Evolutionary conservation across 2,797 vertebrate species (phyloP).

Genomic region (Lithobates pipiens): DNA sequence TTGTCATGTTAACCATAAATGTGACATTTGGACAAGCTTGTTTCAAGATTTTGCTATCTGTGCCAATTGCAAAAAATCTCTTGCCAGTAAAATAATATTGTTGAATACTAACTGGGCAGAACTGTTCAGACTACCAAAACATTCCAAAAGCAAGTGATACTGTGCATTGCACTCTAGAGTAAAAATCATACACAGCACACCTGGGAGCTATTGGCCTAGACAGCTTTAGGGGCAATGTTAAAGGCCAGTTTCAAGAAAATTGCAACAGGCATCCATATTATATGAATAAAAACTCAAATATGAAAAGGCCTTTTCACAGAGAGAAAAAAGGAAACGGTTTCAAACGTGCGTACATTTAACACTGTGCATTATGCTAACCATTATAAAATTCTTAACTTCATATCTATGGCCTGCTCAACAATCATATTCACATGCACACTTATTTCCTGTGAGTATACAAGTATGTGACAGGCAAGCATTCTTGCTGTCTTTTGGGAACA

Average conservation of each 20-base stretch:
- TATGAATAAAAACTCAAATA: background rate
- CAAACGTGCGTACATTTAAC: background rate
- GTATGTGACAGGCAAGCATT: no score
- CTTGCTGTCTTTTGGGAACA: no score
- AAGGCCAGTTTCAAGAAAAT: conserved; percentile 9
- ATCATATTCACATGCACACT: no score
- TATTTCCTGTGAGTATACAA: no score
- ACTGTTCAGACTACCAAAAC: background rate
- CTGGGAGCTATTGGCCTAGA: conserved; percentile 1
- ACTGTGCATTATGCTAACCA: background rate
- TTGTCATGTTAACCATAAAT: conserved; percentile 28
- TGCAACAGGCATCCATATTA: background rate
- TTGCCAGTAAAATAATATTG: conserved; percentile 33
- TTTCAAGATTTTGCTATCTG: conserved; percentile 22
- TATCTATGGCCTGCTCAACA: no score
- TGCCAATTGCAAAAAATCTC: conserved; percentile 22
- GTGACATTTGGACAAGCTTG: conserved; percentile 28
- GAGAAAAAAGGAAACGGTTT: background rate
- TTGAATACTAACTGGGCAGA: background rate
- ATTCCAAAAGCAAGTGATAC: conserved; percentile 33
- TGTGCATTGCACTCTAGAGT: background rate
- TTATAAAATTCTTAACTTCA: no score
- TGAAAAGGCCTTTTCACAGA: background rate
- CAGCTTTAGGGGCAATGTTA: background rate
- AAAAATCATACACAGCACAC: background rate